Base-by-base conservation (phyloP, 2,797 vertebrate genomes). In the Acrossocheilus fasciatus region DNA sequence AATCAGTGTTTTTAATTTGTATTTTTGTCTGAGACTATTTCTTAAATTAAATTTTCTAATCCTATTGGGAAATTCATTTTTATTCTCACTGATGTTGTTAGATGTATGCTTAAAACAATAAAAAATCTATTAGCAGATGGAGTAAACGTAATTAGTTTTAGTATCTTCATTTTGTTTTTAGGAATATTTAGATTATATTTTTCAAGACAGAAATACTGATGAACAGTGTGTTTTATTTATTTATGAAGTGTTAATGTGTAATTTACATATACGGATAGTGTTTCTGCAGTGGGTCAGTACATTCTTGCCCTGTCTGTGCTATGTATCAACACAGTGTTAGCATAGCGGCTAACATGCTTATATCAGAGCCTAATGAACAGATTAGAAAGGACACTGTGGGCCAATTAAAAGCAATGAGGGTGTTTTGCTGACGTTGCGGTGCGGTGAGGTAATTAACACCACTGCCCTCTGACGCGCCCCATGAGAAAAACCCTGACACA, bases 381-480 rank as follows among this genome's bases (percentile, higher is more conserved):
- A 77, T 62, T 20, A 82, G 43, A 74, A 50, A 47, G 88, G 91
- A 89, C 91, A 91, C 93, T 90, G 86, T 93, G 93, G 93, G 93
- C 93, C 93, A 93, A 94, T 95, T 95, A 94, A 91, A 89, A 90
- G 90, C 93, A 93, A 95, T 94, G 93, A 94, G 92, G 93, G 91
- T 88, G 87, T 92, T 96, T 90, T 94, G 95, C 95, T 95, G 95
- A 96, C 91, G 92, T 88, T 0, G 93, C 92, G 90, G 91, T 94
- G 93, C 91, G 92, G 92, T 91, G 87, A 93, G 94, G 92, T 95
- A 95, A 96, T 96, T 95, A 96, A 94, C 93, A 95, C 93, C 91
- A 90, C 92, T 93, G 93, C 93, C 94, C 93, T 95, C 93, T 87
- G 87, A 92, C 80, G 89, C 83, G 84, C 93, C 94, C 93, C 92